phyloP scores from a whole-genome alignment of 2,113 vertebrate species.

The Nymphicus hollandicus region DNA sequence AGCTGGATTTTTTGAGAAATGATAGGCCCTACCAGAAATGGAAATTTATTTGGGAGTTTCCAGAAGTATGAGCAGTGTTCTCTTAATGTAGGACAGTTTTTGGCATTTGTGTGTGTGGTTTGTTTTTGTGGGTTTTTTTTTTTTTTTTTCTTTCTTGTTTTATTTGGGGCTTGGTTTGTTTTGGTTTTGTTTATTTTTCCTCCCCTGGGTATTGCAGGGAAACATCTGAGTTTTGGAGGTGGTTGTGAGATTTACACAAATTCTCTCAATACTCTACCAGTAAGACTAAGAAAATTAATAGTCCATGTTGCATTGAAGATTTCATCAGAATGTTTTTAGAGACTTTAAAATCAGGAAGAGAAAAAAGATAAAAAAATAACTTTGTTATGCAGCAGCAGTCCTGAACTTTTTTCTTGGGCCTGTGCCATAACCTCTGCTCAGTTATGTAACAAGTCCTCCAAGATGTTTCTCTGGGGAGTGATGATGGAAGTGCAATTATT shows the following conservation, averaged over 20 bases:
- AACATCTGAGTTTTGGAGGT: background rate
- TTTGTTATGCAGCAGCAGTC: background rate
- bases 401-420: background rate
- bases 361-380: background rate
- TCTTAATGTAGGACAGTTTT: background rate
- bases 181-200: background rate
- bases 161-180: background rate
- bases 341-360: background rate
- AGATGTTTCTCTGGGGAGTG: background rate
- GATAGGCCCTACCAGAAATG: background rate
- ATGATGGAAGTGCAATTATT: background rate
- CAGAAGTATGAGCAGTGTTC: background rate
- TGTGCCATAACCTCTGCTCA: background rate
- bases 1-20: background rate
- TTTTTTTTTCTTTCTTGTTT: background rate
- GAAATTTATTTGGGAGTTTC: background rate
- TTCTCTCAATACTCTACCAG: background rate
- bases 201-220: background rate
- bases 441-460: background rate
- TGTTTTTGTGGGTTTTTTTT: background rate
- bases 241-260: background rate
- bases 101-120: background rate
- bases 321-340: background rate
- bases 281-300: background rate
- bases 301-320: background rate